Percentiles rank a stretch among this genome's conserved stretches.
Evolutionary conservation across 2,888 invertebrate species (phyloP).

Genomic region (Thera obeliscata): DNA sequence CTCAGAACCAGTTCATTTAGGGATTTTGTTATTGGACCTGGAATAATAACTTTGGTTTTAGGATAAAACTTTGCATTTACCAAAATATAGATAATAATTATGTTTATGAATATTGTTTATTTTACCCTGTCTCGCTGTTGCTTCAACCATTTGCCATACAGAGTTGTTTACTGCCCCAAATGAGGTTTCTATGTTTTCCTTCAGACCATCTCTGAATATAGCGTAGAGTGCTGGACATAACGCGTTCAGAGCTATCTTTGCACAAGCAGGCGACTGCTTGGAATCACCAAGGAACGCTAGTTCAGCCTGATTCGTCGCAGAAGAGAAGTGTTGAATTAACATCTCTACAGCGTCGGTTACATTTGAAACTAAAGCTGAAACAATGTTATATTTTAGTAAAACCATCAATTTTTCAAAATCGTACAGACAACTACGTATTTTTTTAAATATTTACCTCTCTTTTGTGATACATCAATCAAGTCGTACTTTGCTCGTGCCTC

Average conservation of each 20-base stretch:
- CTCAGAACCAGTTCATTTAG: slow-evolving; percentile 92
- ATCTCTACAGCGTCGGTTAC: slow-evolving; percentile 90
- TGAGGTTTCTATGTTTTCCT: slow-evolving; percentile 91
- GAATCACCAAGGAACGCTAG: slow-evolving; percentile 85
- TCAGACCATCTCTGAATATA: slow-evolving; percentile 93
- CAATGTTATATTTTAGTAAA: slow-evolving; percentile 1
- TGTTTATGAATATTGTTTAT: not conserved
- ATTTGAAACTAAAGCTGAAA: slow-evolving; percentile 88
- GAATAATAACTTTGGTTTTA: not conserved
- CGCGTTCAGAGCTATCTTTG: slow-evolving; percentile 89
- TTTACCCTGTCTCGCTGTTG: slow-evolving; percentile 92
- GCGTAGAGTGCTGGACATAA: slow-evolving; percentile 94
- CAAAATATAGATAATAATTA: too few species aligned
- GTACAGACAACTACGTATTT: not conserved
- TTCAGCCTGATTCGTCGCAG: slow-evolving; percentile 87
- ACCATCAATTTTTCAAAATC: not conserved
- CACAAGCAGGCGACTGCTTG: slow-evolving; percentile 86
- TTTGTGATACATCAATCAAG: slow-evolving; percentile 85
- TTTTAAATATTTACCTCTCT: slow-evolving; percentile 72
- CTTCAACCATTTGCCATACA: slow-evolving; percentile 95
- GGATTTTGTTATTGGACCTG: slow-evolving; percentile 91
- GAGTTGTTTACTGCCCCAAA: slow-evolving; percentile 94
- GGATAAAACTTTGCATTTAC: not conserved
- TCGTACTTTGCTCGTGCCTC: slow-evolving; percentile 74
- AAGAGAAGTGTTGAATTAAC: slow-evolving; percentile 88